A percentile compares a stretch with the other conserved stretches of the same genome.
These are phyloP conservation scores for Marisa cornuarietis DNA, from an alignment of 1,140 invertebrate genomes.

Conservation along the genomic window DNA sequence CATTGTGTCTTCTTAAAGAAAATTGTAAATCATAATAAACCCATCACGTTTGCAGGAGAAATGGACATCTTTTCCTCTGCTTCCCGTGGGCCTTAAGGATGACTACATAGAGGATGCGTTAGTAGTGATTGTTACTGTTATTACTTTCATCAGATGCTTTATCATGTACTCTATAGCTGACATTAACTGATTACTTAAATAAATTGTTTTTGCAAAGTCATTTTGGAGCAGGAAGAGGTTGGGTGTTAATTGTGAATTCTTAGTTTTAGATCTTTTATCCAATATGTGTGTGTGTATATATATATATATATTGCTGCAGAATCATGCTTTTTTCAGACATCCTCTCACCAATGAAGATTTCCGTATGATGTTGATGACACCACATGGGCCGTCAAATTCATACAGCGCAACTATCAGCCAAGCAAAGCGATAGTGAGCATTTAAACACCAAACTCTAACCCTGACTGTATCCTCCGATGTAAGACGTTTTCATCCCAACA, in stretches of 20 bases:
- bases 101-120: slow-evolving; percentile 40
- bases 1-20: not conserved
- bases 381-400: slow-evolving; percentile 62
- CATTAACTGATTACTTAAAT: too few species aligned
- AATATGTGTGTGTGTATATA: not conserved
- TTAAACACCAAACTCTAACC: too few species aligned
- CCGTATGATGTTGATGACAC: slow-evolving; percentile 93
- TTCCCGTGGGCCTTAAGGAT: slow-evolving; percentile 44
- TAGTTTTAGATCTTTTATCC: not conserved
- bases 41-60: slow-evolving; percentile 35
- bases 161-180: too few species aligned
- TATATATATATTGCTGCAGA: not conserved
- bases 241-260: too few species aligned
- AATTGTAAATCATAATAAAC: not conserved
- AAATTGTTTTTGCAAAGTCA: too few species aligned
- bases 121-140: slow-evolving; percentile 2
- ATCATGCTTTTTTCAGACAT: slow-evolving; percentile 48
- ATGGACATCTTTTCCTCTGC: slow-evolving; percentile 57
- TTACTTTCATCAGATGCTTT: too few species aligned
- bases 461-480: too few species aligned
- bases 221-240: too few species aligned
- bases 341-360: slow-evolving; percentile 95
- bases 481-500: too few species aligned
- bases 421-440: slow-evolving; percentile 33
- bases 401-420: slow-evolving; percentile 30